A percentile compares a stretch with the other conserved stretches of the same genome.
phyloP scores from a whole-genome alignment of 2,113 vertebrate species.

The Eretmochelys imbricata region DNA sequence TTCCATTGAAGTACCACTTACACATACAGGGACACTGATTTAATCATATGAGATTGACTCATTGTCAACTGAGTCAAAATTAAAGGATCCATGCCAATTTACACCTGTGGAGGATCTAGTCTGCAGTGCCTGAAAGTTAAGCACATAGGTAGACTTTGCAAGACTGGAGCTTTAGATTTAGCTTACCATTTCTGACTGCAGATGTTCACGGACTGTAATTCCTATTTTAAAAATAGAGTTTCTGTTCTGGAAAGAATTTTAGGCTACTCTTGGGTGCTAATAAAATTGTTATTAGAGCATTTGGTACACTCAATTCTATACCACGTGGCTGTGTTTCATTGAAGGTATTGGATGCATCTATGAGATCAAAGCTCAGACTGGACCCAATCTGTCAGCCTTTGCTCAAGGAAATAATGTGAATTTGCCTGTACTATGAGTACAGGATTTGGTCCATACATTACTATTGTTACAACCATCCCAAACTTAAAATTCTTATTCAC shows the following conservation, averaged over 20 bases:
- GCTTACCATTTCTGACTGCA: neutral
- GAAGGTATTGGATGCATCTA: neutral
- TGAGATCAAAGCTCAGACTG: neutral
- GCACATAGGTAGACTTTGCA: neutral
- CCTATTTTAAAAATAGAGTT: neutral
- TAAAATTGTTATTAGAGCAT: neutral
- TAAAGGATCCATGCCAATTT: neutral
- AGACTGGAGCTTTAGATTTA: neutral
- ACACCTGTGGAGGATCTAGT: neutral
- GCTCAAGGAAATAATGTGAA: rapidly evolving
- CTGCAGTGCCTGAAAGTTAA: neutral
- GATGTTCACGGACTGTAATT: neutral
- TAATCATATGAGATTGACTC: neutral
- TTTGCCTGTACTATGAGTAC: neutral
- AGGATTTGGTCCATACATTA: rapidly evolving
- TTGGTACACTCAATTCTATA: neutral
- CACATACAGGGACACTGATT: neutral
- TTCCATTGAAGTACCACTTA: neutral
- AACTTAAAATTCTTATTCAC: neutral
- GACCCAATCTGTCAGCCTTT: neutral
- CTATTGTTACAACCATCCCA: rapidly evolving
- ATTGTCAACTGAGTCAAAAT: neutral
- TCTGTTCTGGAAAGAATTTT: neutral
- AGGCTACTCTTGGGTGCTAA: neutral
- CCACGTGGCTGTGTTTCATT: rapidly evolving